Evolutionary conservation across 2,888 invertebrate genomes (phyloP), one percentile per base, ranked within the genome.

Genomic region (Globia sparganii): DNA sequence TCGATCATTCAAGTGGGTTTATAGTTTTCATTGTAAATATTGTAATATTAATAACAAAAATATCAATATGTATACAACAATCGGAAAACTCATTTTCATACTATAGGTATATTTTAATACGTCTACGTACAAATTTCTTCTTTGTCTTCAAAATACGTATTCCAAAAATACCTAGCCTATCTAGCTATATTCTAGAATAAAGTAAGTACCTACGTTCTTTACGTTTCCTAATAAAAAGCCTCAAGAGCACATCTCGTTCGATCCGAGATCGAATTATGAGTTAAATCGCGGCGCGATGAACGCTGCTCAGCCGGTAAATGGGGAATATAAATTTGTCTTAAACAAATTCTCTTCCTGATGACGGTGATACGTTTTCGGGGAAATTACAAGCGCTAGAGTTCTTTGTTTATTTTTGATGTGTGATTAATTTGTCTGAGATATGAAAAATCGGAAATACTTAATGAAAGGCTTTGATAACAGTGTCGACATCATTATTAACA

Each of bases 251-350:
- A 78, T 81, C 85, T 83, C 85, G 86, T 88, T 87, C 86, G 86
- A 88, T 85, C 77, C 68, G 81, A 87, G 88, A 91, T 91, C 90
- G 87, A 92, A 92, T 93, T 92, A 93, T 91, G 90, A 91, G 88
- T 86, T 88, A 90, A 92, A 91, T 91, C 90, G 90, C 89, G 85
- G 87, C 87, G 80, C 86, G 85, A 83, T 84, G 80, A 90, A 84
- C 88, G 89, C 90, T 90, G 90, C 90, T 92, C 91, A 92, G 85
- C 90, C 92, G 91, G 91, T 91, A 93, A 93, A 94, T 93, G 91
- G 91, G 91, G 91, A 91, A 93, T 93, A 92, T 92, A 92, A 93
- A 93, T 94, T 93, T 92, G 90, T 90, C 92, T 91, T 91, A 91
- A 92, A 92, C 91, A 92, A 93, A 93, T 93, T 93, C 90, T 90